These are phyloP conservation scores for Potamarius usumacintae DNA, from an alignment of 2,113 vertebrate species.

Conservation along the genomic window DNA sequence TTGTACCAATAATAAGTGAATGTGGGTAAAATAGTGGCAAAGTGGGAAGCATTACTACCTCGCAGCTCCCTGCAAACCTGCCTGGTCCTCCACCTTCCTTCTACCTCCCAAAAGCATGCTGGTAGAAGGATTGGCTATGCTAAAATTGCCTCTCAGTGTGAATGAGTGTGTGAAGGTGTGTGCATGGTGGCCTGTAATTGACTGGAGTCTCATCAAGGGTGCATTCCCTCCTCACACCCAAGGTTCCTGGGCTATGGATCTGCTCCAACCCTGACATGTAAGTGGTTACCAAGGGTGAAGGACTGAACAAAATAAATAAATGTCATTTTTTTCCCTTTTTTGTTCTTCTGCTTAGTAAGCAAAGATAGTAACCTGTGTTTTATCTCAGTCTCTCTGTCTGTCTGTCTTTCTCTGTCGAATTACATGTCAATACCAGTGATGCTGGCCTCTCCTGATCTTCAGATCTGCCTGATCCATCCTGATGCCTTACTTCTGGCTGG, in stretches of 20 bases:
- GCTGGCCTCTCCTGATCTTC: too few relatives aligned
- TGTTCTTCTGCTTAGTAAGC: not conserved
- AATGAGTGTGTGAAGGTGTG: not conserved
- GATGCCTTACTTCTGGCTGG: too few relatives aligned
- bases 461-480: too few relatives aligned
- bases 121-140: not conserved
- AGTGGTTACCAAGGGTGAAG: not conserved
- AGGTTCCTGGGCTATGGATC: not conserved
- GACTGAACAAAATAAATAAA: not conserved
- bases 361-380: not conserved
- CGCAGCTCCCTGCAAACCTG: not conserved
- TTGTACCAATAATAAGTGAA: not conserved
- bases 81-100: not conserved
- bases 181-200: not conserved
- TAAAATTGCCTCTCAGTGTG: slow-evolving; percentile 1
- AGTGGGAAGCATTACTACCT: not conserved
- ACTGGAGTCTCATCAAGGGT: not conserved
- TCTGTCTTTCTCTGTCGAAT: too few relatives aligned
- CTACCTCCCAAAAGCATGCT: not conserved
- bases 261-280: not conserved
- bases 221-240: not conserved
- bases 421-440: too few relatives aligned
- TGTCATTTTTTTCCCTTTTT: not conserved
- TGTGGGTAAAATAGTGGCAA: not conserved
- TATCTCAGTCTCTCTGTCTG: too few relatives aligned